A percentile compares a stretch with the other conserved stretches of the same genome.
Evolutionary conservation across 2,113 vertebrate genomes (phyloP).

Genomic region (Leucoraja erinaceus): DNA sequence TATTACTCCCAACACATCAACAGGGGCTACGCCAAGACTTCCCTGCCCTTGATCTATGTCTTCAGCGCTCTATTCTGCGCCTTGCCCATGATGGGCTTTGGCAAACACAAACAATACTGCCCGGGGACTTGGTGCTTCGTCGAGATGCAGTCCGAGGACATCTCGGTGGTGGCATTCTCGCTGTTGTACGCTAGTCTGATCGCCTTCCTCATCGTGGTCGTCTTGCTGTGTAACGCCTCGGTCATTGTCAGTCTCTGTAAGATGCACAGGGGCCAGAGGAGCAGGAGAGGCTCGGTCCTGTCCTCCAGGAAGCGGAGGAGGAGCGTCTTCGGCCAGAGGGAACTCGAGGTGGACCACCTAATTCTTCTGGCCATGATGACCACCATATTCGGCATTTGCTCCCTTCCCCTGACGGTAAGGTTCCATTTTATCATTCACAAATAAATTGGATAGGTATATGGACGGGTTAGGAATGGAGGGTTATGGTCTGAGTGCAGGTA

Average conservation of each 20-base stretch:
- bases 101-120: conserved; percentile 75
- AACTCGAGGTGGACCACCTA: conserved; percentile 76
- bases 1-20: conserved; percentile 66
- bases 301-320: conserved; percentile 50
- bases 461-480: too few relatives aligned
- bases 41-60: conserved; percentile 61
- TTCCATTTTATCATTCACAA: too few relatives aligned
- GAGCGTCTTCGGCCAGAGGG: conserved; percentile 59
- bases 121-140: conserved; percentile 86
- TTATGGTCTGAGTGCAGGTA: too few relatives aligned
- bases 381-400: conserved; percentile 72
- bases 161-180: conserved; percentile 64
- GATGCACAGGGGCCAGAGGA: conserved; percentile 73
- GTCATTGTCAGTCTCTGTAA: conserved; percentile 75
- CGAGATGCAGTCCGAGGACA: conserved; percentile 58
- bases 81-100: conserved; percentile 65
- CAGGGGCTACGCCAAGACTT: conserved; percentile 58
- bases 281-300: conserved; percentile 54
- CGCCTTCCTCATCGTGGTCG: conserved; percentile 66
- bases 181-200: conserved; percentile 70
- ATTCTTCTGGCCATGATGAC: conserved; percentile 77
- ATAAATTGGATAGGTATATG: too few relatives aligned
- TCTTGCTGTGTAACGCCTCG: conserved; percentile 72
- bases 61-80: conserved; percentile 67
- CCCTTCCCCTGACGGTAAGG: conserved; percentile 79